Percentiles rank a stretch among this genome's conserved stretches.
Evolutionary conservation across 2,888 invertebrate genomes (phyloP).

Genomic region (Metopia argyrocephala): DNA sequence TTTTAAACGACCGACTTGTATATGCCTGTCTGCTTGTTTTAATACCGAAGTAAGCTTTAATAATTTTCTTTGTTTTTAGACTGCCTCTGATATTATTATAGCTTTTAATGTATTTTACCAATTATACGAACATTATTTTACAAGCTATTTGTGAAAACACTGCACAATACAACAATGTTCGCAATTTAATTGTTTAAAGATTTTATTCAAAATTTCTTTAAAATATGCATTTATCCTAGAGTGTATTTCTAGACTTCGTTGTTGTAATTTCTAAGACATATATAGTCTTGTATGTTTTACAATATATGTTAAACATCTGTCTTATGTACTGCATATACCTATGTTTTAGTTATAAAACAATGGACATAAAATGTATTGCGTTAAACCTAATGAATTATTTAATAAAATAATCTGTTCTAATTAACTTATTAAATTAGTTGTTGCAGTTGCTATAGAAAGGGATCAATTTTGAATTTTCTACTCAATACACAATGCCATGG

Average conservation of each 20-base stretch:
- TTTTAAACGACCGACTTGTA: no score
- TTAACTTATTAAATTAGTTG: slow-evolving; percentile 49
- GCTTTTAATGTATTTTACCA: neutral
- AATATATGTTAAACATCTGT: neutral
- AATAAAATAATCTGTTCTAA: slow-evolving; percentile 50
- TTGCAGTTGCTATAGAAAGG: neutral
- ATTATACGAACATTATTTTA: neutral
- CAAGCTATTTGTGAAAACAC: neutral
- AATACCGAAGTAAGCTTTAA: no score
- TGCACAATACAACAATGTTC: neutral
- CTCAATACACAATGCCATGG: neutral
- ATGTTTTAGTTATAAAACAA: neutral
- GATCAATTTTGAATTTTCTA: slow-evolving; percentile 13
- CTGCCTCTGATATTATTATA: no score
- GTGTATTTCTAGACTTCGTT: neutral
- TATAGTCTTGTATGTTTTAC: neutral
- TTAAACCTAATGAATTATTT: slow-evolving; percentile 50
- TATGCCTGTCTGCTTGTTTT: no score
- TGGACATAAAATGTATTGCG: slow-evolving; percentile 3
- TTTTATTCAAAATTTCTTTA: neutral
- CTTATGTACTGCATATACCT: neutral
- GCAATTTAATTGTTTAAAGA: neutral
- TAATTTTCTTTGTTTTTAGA: no score
- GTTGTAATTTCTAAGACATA: neutral
- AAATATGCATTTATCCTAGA: neutral